Evolutionary conservation across 2,888 invertebrate genomes (phyloP), one percentile per base, ranked within the genome.

Genomic region (Drosophila infuscata): DNA sequence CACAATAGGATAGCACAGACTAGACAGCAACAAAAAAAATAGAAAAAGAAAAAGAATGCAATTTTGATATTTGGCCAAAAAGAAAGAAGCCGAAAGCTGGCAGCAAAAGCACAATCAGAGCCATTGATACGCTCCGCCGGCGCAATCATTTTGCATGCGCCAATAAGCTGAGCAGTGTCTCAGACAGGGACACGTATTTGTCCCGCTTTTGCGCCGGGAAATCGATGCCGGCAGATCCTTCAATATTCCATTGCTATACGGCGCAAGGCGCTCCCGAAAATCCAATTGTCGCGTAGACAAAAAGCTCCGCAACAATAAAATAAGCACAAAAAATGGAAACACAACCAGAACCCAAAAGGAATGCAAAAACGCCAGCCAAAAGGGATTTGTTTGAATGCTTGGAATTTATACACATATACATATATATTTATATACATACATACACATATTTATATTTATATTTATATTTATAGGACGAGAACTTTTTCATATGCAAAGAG

Each of bases 211-310:
- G 29, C 20, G n/a, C 60, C 38, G 53, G 59, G 68, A 58, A 53
- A 65, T 52, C 65, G 57, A 68, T 69, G 74, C 74, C 64, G 60
- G 64, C 58, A 82, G 76, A 79, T 85, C 87, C 72, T 70, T 83
- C 82, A 84, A 82, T 84, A 84, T 84, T 74, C 67, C 70, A 60
- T 66, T 57, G 66, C 70, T 56, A 70, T 69, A 46, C 8, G 71
- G 54, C 70, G 70, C 70, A 73, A 79, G 70, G 56, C 73, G 69
- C 72, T 64, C 15, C 17, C 68, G 63, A 82, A 74, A 79, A 90
- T 90, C 90, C 89, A 88, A 90, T 90, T 87, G 90, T 83, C 89
- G 79, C 61, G 67, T 74, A 84, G 85, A 82, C 89, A 87, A 79
- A 66, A 71, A 62, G 52, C 60, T 58, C n/a, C 12, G 29, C 52